Conservation (phyloP, 1,140 invertebrate species). For the Leptinotarsa undecemlineata region DNA sequence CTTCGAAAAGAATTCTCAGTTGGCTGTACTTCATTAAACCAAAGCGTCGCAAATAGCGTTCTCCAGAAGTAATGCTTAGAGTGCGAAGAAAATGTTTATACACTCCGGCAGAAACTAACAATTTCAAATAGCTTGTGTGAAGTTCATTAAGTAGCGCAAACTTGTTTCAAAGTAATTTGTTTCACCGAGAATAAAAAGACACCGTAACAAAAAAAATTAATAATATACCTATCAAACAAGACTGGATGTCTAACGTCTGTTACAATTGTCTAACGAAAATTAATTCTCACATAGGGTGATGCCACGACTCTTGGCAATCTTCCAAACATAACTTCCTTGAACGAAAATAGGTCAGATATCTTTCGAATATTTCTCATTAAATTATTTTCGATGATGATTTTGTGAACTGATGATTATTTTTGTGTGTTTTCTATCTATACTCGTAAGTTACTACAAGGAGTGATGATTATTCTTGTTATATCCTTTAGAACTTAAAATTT, state of each 20-base stretch:
- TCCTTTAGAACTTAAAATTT: too few relatives aligned
- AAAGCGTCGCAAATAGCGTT: not conserved
- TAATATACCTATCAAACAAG: not conserved
- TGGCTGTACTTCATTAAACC: too few relatives aligned
- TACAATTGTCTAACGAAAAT: not conserved
- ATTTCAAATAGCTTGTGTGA: not conserved
- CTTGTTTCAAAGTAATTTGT: not conserved
- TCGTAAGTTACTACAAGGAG: too few relatives aligned
- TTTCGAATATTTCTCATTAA: conserved; percentile 8
- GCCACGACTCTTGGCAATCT: not conserved
- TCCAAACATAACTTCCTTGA: conserved; percentile 8
- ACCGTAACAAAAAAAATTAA: not conserved
- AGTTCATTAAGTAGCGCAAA: not conserved
- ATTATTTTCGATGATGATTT: not conserved
- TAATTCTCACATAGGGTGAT: not conserved
- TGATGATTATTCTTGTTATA: too few relatives aligned
- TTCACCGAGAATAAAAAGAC: not conserved
- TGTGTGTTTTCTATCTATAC: too few relatives aligned
- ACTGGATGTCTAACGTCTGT: not conserved
- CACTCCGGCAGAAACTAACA: not conserved
- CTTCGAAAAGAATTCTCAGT: too few relatives aligned
- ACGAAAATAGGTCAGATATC: conserved; percentile 6
- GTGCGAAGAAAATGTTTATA: conserved; percentile 1
- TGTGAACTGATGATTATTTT: too few relatives aligned
- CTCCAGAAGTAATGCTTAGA: not conserved